phyloP scores from a whole-genome alignment of 1,140 invertebrate genomes.

The Thaumetopoea pityocampa region DNA sequence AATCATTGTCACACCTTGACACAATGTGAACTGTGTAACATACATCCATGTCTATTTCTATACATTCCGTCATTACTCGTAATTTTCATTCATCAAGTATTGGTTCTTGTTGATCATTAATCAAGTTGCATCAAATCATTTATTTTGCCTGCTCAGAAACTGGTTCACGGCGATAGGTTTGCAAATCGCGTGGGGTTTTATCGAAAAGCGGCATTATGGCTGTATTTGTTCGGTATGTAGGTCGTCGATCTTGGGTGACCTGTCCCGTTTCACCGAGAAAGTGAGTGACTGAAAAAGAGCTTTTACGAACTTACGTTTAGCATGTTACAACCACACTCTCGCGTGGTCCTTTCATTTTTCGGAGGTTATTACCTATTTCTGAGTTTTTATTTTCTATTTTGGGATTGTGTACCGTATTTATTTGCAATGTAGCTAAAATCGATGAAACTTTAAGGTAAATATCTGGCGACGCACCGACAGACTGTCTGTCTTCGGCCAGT shows the following conservation, averaged over 20 bases:
- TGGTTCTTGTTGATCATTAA: slow-evolving; percentile 1
- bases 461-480: slow-evolving; percentile 21
- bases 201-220: slow-evolving; percentile 23
- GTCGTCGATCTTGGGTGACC: slow-evolving; percentile 55
- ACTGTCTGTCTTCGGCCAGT: slow-evolving; percentile 32
- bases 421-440: not conserved
- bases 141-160: slow-evolving; percentile 13
- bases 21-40: too few species aligned
- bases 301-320: not conserved
- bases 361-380: not conserved
- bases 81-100: not conserved
- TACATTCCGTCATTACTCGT: not conserved
- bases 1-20: too few species aligned
- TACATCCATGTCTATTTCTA: not conserved
- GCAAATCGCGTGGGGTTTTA: slow-evolving; percentile 30
- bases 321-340: too few species aligned
- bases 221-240: slow-evolving; percentile 40
- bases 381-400: not conserved
- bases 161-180: slow-evolving; percentile 19
- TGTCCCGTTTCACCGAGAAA: slow-evolving; percentile 25
- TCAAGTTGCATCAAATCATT: slow-evolving; percentile 17
- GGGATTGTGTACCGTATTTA: not conserved
- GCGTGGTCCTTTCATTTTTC: too few species aligned
- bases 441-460: not conserved
- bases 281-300: slow-evolving; percentile 12